phyloP scores from a whole-genome alignment of 2,113 vertebrate species.

The Hippocampus barbouri region DNA sequence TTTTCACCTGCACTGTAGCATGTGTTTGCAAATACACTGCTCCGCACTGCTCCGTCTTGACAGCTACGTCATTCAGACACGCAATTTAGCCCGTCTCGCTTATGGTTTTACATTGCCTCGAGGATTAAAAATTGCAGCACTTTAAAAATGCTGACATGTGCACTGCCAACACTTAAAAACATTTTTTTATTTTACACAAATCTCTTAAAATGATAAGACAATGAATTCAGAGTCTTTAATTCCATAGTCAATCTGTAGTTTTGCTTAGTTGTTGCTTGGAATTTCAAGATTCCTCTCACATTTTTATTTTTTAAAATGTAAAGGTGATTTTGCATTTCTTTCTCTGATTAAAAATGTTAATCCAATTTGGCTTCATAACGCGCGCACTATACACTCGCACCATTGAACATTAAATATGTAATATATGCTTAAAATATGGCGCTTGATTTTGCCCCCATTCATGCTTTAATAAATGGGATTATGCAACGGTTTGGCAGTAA shows the following conservation, averaged over 20 bases:
- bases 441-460: conserved; percentile 24
- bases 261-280: not conserved
- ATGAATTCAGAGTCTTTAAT: not conserved
- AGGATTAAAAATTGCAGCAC: not conserved
- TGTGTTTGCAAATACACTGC: not conserved
- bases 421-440: conserved; percentile 13
- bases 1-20: not conserved
- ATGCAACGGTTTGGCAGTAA: conserved; percentile 47
- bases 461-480: conserved; percentile 47
- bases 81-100: not conserved
- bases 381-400: not conserved
- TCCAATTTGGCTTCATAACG: not conserved
- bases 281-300: not conserved
- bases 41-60: too few relatives aligned
- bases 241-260: not conserved
- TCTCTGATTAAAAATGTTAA: not conserved
- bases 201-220: not conserved
- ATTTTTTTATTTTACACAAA: conserved; percentile 5
- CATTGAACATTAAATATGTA: conserved; percentile 13
- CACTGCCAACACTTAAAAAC: not conserved
- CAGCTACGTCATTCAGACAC: not conserved
- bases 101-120: too few relatives aligned
- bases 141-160: not conserved
- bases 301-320: not conserved
- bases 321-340: not conserved